Percentiles rank a stretch among this genome's conserved stretches.
Conservation (phyloP, 2,797 vertebrate genomes). For the Xyrichtys novacula region DNA sequence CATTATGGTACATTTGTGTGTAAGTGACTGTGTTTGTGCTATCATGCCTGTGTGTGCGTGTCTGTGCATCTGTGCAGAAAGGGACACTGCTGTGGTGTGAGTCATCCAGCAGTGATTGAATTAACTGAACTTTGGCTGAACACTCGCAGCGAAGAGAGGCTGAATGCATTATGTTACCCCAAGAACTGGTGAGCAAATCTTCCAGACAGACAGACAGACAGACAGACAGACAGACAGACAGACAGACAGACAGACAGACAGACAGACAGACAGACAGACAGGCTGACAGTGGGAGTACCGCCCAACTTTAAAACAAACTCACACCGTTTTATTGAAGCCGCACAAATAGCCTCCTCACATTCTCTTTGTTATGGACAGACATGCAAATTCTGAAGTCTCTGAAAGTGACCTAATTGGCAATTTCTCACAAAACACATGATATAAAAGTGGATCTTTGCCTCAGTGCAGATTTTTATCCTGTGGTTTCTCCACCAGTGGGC, state of each 20-base stretch:
- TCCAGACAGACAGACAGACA: slow-evolving; percentile 44
- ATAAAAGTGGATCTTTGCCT: slow-evolving; percentile 53
- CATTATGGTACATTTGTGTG: slow-evolving; percentile 24
- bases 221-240: slow-evolving; percentile 47
- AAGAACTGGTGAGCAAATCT: slow-evolving; percentile 52
- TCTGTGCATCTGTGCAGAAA: slow-evolving; percentile 49
- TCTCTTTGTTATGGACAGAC: neutral
- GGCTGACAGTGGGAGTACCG: slow-evolving; percentile 32
- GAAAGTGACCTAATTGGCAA: slow-evolving; percentile 30
- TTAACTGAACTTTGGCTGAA: slow-evolving; percentile 75
- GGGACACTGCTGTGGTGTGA: slow-evolving; percentile 67
- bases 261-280: slow-evolving; percentile 47
- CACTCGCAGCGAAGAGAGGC: slow-evolving; percentile 41
- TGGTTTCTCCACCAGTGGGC: slow-evolving; percentile 45
- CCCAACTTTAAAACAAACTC: slow-evolving; percentile 32
- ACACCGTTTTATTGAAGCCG: slow-evolving; percentile 36
- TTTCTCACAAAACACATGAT: slow-evolving; percentile 44
- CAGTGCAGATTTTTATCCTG: slow-evolving; percentile 42
- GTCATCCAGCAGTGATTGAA: slow-evolving; percentile 78
- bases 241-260: slow-evolving; percentile 47
- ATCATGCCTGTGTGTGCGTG: slow-evolving; percentile 5
- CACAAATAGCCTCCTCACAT: slow-evolving; percentile 8
- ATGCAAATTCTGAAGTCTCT: neutral
- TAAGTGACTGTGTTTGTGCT: slow-evolving; percentile 9
- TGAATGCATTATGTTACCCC: slow-evolving; percentile 52